Evolutionary conservation across 2,113 vertebrate genomes (phyloP), one percentile per base, ranked within the genome.

Genomic region (Eclectus roratus): DNA sequence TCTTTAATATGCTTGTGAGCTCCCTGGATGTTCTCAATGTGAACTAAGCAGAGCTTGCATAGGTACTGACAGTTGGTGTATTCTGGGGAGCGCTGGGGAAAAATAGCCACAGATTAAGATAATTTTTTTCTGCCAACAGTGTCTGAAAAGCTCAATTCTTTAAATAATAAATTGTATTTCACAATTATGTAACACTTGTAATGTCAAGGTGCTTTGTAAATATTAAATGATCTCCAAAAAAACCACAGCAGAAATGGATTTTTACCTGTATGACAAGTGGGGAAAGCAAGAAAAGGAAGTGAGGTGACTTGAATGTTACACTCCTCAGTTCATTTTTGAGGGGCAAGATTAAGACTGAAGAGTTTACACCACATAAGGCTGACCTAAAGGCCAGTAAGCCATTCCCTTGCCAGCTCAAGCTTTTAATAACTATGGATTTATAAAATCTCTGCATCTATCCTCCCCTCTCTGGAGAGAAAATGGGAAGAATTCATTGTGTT

Each of bases 1-100:
- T 99, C 99, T 96, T 99, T 99, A 98, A 99, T 99, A 97, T 99
- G 99, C 96, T 99, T 99, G 98, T 99, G 99, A 70, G 99, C 99
- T 97, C 99, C 99, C 95, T 99, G 99, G 96, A 99, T 98, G 97
- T 99, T 99, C 98, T 99, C 99, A 92, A 99, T 99, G 94, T 99
- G 99, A 96, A 99, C 99, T 65, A 99, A 98, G 97, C 99, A 99
- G 77, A 99, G 99, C 95, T 99, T 99, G 99, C 99, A 99, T 98
- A 99, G 98, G 97, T 99, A 99, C 84, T 99, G 99, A 93, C 98
- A 99, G 97, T 99, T 99, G 56, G 99, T 99, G 94, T 99, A 99
- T 95, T 99, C 99, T 9, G 99, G 98, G 90, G 99, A 99, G 76
- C 98, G 98, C 99, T 99, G 97, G 93, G 70, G 91, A 64, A 97